Evolutionary conservation across 1,140 invertebrate genomes (phyloP).

Genomic region (Microplitis mediator): DNA sequence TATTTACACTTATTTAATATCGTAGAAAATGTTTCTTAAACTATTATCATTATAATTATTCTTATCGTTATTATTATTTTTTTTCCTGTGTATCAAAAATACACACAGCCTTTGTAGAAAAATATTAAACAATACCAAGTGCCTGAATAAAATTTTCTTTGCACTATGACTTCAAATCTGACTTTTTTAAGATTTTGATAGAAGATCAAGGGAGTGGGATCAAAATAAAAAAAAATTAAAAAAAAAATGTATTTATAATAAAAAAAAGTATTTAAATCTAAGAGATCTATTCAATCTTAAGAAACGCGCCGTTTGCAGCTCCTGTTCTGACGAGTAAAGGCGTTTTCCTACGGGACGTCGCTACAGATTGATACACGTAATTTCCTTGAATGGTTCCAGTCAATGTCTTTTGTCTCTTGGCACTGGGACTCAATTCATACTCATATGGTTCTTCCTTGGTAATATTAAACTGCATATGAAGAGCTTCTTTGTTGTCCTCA

Average conservation of each 20-base stretch:
- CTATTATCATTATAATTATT: not conserved
- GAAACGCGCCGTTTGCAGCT: slow-evolving; percentile 43
- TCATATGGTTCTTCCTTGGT: slow-evolving; percentile 44
- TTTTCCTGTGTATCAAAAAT: not conserved
- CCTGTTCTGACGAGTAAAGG: slow-evolving; percentile 48
- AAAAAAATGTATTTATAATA: not conserved
- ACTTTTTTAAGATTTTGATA: not conserved
- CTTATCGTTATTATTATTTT: slow-evolving; percentile 5
- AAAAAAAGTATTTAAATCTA: not conserved
- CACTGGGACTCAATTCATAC: slow-evolving; percentile 48
- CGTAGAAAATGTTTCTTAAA: not conserved
- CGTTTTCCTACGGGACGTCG: slow-evolving; percentile 54
- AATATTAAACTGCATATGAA: slow-evolving; percentile 58
- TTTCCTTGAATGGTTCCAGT: slow-evolving; percentile 54
- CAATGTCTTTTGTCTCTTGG: slow-evolving; percentile 55
- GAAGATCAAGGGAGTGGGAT: not conserved
- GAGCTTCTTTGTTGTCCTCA: slow-evolving; percentile 60
- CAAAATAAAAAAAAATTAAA: not conserved
- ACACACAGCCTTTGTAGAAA: slow-evolving; percentile 21
- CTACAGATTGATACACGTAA: slow-evolving; percentile 59
- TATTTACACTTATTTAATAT: not conserved
- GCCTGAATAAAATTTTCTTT: not conserved
- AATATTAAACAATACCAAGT: not conserved
- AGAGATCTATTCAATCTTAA: slow-evolving; percentile 52
- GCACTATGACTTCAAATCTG: not conserved